Percentiles rank a stretch among this genome's conserved stretches.
phyloP scores from a whole-genome alignment of 2,797 vertebrate genomes.

The Sebastes hubbsi region DNA sequence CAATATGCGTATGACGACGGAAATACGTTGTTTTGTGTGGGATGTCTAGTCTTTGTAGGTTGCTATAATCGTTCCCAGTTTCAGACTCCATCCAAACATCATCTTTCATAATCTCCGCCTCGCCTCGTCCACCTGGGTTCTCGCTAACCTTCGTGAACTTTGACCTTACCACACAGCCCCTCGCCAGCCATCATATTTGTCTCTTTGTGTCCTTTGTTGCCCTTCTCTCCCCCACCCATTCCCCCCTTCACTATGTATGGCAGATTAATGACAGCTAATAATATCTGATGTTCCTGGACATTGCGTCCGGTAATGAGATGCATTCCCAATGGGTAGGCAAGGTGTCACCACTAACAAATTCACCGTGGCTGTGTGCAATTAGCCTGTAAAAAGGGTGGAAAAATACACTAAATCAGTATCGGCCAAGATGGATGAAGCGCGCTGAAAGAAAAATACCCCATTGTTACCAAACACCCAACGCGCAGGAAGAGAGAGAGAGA shows the following conservation, averaged over 20 bases:
- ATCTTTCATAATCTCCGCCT: constrained; percentile 36
- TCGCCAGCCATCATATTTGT: constrained; percentile 83
- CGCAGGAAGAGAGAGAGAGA: constrained; percentile 47
- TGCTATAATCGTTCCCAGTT: constrained; percentile 1
- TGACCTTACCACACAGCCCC: constrained; percentile 80
- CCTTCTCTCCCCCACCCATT: constrained; percentile 42
- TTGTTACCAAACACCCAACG: constrained; percentile 78
- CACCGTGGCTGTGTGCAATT: constrained; percentile 91
- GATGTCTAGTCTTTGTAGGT: not conserved
- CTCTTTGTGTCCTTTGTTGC: constrained; percentile 83
- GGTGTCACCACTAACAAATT: constrained; percentile 99
- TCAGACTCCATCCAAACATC: constrained; percentile 23
- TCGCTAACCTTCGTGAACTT: constrained; percentile 79
- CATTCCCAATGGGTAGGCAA: constrained; percentile 94
- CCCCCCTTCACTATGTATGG: constrained; percentile 83
- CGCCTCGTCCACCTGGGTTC: constrained; percentile 55
- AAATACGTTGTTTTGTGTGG: not conserved
- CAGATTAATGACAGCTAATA: constrained; percentile 99
- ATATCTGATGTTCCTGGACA: constrained; percentile 99
- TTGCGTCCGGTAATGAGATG: constrained; percentile 95
- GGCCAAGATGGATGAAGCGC: constrained; percentile 89
- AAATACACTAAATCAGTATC: constrained; percentile 92
- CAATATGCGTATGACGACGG: not conserved
- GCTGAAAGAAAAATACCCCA: constrained; percentile 79
- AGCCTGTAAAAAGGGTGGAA: constrained; percentile 96